Evolutionary conservation across 2,888 invertebrate genomes (phyloP).

Genomic region (Phorcus lineatus): DNA sequence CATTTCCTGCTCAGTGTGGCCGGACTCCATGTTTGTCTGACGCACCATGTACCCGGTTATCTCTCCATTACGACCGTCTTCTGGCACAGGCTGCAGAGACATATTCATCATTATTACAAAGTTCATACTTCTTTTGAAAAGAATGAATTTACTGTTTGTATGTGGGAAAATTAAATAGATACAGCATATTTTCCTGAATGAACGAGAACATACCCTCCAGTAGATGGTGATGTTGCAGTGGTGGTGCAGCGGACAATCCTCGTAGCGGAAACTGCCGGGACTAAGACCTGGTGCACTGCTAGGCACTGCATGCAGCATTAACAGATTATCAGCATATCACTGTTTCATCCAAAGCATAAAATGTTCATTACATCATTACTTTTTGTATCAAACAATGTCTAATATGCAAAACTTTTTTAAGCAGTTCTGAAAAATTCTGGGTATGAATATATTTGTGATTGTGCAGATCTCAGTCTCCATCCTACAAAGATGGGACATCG

Average conservation of each 20-base stretch:
- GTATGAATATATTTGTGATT: no score
- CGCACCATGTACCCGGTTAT: not conserved
- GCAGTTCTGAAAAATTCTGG: no score
- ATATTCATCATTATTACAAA: not conserved
- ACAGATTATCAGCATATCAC: no score
- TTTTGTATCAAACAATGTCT: no score
- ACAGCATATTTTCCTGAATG: not conserved
- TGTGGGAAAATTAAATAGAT: not conserved
- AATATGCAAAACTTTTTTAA: no score
- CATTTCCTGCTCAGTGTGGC: not conserved
- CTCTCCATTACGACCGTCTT: constrained; percentile 6
- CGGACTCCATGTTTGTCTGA: not conserved
- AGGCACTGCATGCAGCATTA: not conserved
- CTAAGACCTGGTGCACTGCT: not conserved
- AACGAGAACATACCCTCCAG: constrained; percentile 2
- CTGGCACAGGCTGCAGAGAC: constrained; percentile 8
- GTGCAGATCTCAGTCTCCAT: no score
- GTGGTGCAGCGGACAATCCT: not conserved
- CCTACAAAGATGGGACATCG: no score
- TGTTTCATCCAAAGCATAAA: no score
- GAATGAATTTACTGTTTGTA: not conserved
- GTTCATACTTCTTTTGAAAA: not conserved
- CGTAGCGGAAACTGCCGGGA: not conserved
- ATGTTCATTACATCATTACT: no score
- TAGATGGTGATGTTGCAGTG: constrained; percentile 1